Conservation (phyloP, 2,888 invertebrate genomes). For the Tipula helvola region DNA sequence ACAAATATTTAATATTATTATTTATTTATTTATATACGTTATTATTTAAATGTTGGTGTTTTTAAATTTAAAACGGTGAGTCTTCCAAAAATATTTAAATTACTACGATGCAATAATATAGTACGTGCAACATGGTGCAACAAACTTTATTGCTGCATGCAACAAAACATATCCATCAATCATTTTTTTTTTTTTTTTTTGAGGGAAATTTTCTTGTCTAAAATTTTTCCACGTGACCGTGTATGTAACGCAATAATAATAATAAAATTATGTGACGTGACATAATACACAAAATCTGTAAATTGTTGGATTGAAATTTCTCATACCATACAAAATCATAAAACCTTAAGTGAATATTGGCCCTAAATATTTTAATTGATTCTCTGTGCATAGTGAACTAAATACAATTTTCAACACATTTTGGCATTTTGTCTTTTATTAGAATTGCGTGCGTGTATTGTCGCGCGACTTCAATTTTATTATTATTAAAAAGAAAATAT, state of each 20-base stretch:
- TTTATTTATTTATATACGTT: background rate
- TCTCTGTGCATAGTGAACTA: too few species aligned
- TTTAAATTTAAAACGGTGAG: background rate
- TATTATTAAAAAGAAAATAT: background rate
- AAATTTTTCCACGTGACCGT: background rate
- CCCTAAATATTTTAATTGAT: too few species aligned
- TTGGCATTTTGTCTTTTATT: background rate
- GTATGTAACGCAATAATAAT: background rate
- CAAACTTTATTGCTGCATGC: background rate
- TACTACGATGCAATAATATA: background rate
- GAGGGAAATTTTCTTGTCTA: background rate
- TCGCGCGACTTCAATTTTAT: background rate
- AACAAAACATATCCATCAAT: background rate
- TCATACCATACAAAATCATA: too few species aligned
- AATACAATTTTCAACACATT: too few species aligned
- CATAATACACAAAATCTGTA: background rate
- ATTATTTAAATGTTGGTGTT: background rate
- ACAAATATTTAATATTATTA: background rate
- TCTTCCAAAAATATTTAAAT: background rate
- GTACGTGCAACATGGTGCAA: background rate
- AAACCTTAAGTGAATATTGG: too few species aligned
- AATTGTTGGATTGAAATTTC: too few species aligned
- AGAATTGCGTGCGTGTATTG: background rate
- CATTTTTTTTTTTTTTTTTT: background rate
- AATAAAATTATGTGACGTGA: background rate